A percentile compares a stretch with the other conserved stretches of the same genome.
Conservation (phyloP, 2,888 invertebrate genomes). For the Sesia bembeciformis region DNA sequence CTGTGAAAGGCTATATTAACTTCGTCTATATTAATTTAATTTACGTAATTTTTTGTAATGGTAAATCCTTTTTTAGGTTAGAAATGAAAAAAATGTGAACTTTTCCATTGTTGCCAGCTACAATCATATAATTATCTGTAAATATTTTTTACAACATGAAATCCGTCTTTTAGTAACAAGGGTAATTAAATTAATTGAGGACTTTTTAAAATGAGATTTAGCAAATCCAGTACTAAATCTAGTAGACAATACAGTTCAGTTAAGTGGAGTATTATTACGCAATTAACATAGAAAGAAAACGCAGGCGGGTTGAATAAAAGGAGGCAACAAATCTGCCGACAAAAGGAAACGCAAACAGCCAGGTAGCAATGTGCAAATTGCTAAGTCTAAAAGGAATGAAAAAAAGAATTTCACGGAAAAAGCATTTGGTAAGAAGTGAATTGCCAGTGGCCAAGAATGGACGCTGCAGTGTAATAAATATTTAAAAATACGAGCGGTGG, state of each 20-base stretch:
- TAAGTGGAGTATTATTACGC: background rate
- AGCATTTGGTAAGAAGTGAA: slow-evolving; percentile 8
- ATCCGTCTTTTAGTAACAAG: no score
- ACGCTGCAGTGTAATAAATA: slow-evolving; percentile 46
- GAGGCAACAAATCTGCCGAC: slow-evolving; percentile 53
- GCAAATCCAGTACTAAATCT: no score
- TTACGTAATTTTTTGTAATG: no score
- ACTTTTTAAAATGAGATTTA: no score
- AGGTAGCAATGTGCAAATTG: slow-evolving; percentile 53
- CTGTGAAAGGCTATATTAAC: no score
- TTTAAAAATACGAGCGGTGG: slow-evolving; percentile 48
- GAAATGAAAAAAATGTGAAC: no score
- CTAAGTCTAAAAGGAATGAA: slow-evolving; percentile 19
- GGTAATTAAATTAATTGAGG: no score
- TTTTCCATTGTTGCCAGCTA: no score
- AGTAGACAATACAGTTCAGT: background rate
- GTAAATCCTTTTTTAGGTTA: no score
- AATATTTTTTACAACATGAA: no score
- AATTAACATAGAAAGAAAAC: background rate
- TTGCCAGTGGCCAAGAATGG: slow-evolving; percentile 1
- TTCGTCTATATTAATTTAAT: no score
- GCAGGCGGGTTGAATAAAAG: slow-evolving; percentile 15
- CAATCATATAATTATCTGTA: no score
- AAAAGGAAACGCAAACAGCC: slow-evolving; percentile 53
- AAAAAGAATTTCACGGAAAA: slow-evolving; percentile 38